These are phyloP conservation scores for Papilio xuthus DNA, from an alignment of 1,140 invertebrate genomes.

Conservation along the genomic window DNA sequence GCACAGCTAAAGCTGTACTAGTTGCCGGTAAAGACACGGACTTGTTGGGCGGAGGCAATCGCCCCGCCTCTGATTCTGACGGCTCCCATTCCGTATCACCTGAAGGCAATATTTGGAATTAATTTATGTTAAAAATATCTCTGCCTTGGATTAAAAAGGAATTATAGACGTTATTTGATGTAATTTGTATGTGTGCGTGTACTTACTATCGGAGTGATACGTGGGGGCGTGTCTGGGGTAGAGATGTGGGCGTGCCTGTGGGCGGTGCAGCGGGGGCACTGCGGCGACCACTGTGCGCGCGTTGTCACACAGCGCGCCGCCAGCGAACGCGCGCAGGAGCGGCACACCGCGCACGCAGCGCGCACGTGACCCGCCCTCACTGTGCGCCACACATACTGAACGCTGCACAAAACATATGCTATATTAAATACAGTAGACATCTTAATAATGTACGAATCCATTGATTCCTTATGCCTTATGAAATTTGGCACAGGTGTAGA, in stretches of 20 bases:
- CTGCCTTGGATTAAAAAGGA: neutral
- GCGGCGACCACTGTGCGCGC: slow-evolving; percentile 87
- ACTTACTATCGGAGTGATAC: slow-evolving; percentile 67
- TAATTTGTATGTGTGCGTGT: slow-evolving; percentile 18
- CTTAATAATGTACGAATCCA: too few species aligned
- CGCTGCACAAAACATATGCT: slow-evolving; percentile 32
- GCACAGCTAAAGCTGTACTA: slow-evolving; percentile 66
- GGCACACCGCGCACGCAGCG: slow-evolving; percentile 55
- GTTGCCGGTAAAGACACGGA: slow-evolving; percentile 68
- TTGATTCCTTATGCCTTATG: too few species aligned
- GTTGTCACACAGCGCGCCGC: slow-evolving; percentile 90
- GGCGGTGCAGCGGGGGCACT: slow-evolving; percentile 69
- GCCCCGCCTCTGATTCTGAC: slow-evolving; percentile 68
- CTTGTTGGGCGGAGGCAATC: slow-evolving; percentile 56
- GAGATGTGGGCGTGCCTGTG: slow-evolving; percentile 37
- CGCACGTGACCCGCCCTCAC: slow-evolving; percentile 40
- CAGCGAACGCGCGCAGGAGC: slow-evolving; percentile 83
- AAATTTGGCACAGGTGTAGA: too few species aligned
- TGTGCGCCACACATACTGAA: slow-evolving; percentile 48
- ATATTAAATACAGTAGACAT: too few species aligned
- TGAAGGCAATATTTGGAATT: too few species aligned
- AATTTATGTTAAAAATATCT: too few species aligned
- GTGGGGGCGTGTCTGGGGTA: slow-evolving; percentile 48
- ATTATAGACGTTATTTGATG: too few species aligned
- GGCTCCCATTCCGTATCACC: slow-evolving; percentile 85